Base-by-base conservation (phyloP, 2,113 vertebrate genomes). In the Vulpes vulpes region DNA sequence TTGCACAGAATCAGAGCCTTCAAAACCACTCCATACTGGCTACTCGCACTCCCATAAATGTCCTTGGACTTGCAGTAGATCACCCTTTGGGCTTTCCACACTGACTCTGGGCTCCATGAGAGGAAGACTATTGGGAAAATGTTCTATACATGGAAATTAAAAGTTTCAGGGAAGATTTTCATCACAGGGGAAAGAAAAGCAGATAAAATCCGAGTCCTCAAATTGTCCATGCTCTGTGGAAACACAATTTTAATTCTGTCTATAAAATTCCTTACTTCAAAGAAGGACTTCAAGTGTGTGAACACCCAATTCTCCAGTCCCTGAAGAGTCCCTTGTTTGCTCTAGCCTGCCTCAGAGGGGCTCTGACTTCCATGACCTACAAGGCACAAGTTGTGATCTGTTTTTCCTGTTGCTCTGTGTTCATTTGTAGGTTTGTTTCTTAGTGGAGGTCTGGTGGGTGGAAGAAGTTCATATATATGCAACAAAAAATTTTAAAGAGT, bases 231-330 rank as follows among this genome's bases (percentile, higher is more conserved):
- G 49, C 35, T 62, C 82, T 43, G 1, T 64, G 69, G 32, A 96
- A 85, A 78, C 25, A 91, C 64, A 92, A 59, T 93, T 55, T 87
- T 74, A 53, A 51, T 81, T 96, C 30, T 76, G 8, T 83, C 14
- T 71, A 5, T 62, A 32, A 94, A 73, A 57, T 30, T 59, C 14
- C 23, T 95, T 62, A 35, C 82, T 81, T 81, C 38, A 69, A 82
- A 90, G n/a, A 17, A 88, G 12, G 43, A 32, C 22, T 91, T 88
- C 32, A 35, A 74, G 16, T 76, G n/a, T 79, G 35, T 79, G 0
- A 0, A 19, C 76, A 59, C 4, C 8, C 19, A 89, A 38, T 78
- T 62, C 53, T 91, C 49, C 14, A 27, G 27, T 64, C 35, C n/a
- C 88, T 67, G 57, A 32, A 76, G 51, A 35, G 20, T 49, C 38